Percentiles rank a stretch among this genome's conserved stretches.
These are phyloP conservation scores for Threskiornis aethiopicus DNA, from an alignment of 2,797 vertebrate genomes.

Conservation along the genomic window DNA sequence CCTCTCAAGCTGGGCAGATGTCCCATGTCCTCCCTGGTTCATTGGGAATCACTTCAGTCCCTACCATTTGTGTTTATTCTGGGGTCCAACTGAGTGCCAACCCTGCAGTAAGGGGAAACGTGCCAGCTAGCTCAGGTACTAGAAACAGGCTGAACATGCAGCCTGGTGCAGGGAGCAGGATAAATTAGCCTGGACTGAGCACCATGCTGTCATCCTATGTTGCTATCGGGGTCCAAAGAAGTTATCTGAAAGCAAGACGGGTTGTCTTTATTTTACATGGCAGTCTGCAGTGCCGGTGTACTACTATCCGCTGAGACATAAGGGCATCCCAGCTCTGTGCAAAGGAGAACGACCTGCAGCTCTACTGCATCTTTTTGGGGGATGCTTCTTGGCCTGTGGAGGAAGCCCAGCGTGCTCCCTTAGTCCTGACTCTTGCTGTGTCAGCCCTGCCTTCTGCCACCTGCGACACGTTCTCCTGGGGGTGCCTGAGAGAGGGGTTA, in stretches of 20 bases:
- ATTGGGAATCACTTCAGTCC: not conserved
- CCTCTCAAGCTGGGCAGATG: not conserved
- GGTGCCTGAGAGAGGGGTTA: not conserved
- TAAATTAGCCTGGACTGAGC: not conserved
- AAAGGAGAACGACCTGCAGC: not conserved
- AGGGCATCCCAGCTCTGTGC: not conserved
- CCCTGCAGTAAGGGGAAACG: not conserved
- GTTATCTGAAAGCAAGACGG: rapidly evolving
- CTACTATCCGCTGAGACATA: rapidly evolving
- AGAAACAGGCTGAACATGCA: not conserved
- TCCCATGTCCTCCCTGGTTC: not conserved
- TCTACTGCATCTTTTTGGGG: not conserved
- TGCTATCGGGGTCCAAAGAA: rapidly evolving
- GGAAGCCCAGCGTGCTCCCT: not conserved
- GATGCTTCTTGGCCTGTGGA: not conserved
- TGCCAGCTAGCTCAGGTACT: not conserved
- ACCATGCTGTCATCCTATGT: rapidly evolving
- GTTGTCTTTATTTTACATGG: rapidly evolving
- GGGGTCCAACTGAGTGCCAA: rapidly evolving
- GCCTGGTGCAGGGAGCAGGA: not conserved
- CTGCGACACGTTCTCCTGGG: not conserved
- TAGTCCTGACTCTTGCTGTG: not conserved
- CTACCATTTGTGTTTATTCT: not conserved
- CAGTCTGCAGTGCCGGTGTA: not conserved
- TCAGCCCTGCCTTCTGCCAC: not conserved